Percentiles rank a stretch among this genome's conserved stretches.
Evolutionary conservation across 2,113 vertebrate genomes (phyloP).

Genomic region (Hemiscyllium ocellatum): DNA sequence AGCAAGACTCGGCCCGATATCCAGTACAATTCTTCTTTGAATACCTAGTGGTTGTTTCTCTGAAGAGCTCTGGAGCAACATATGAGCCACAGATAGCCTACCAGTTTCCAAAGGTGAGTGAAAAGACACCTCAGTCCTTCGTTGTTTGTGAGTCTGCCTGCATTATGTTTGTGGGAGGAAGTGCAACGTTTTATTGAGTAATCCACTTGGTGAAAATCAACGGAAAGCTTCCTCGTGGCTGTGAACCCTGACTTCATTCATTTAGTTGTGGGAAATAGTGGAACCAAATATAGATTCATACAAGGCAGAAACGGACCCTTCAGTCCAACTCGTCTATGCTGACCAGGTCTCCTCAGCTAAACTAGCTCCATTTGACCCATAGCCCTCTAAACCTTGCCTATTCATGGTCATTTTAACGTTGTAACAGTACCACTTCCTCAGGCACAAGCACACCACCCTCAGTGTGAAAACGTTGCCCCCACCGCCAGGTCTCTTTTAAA

Average conservation of each 20-base stretch:
- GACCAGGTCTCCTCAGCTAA: too few relatives aligned
- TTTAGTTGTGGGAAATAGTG: neutral
- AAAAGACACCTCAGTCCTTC: too few relatives aligned
- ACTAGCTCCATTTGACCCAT: too few relatives aligned
- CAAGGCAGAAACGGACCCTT: too few relatives aligned
- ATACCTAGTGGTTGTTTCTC: slow-evolving; percentile 86
- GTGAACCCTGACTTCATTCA: neutral
- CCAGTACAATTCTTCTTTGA: slow-evolving; percentile 85
- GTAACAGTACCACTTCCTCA: too few relatives aligned
- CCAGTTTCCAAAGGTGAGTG: slow-evolving; percentile 90
- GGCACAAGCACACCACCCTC: too few relatives aligned
- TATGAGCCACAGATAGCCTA: slow-evolving; percentile 86
- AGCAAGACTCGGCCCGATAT: slow-evolving; percentile 48
- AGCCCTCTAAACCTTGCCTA: too few relatives aligned
- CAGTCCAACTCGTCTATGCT: too few relatives aligned
- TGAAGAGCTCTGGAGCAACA: slow-evolving; percentile 54
- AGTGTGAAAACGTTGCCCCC: too few relatives aligned
- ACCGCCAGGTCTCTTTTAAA: neutral
- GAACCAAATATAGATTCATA: neutral
- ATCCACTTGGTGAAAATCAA: neutral
- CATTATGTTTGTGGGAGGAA: neutral
- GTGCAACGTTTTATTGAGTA: neutral
- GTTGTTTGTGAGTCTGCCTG: neutral
- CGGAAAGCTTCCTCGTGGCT: neutral
- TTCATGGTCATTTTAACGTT: too few relatives aligned